Evolutionary conservation across 1,140 invertebrate species (phyloP).

Genomic region (Drosophila tsacasi): DNA sequence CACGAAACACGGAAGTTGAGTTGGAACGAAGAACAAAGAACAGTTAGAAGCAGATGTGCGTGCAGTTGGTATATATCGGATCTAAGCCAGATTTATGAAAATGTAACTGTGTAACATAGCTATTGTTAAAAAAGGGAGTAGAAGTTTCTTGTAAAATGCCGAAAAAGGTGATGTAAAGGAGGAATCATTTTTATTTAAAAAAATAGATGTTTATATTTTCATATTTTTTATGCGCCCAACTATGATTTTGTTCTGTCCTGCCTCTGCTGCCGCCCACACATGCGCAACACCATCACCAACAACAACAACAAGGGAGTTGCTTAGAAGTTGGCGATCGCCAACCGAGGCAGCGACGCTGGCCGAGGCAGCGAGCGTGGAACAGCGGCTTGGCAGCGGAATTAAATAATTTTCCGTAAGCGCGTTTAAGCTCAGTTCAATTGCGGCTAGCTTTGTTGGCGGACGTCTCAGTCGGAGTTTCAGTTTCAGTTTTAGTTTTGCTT

Average conservation of each 20-base stretch:
- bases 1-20: slow-evolving; percentile 13
- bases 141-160: background rate
- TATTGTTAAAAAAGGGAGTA: background rate
- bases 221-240: background rate
- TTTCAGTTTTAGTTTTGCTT: slow-evolving; percentile 23
- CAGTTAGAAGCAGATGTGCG: slow-evolving; percentile 27
- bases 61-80: background rate
- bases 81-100: background rate
- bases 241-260: too few relatives aligned
- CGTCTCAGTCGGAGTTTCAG: slow-evolving; percentile 32
- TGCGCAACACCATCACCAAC: slow-evolving; percentile 1
- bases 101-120: background rate
- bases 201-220: background rate
- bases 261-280: slow-evolving; percentile 23
- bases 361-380: slow-evolving; percentile 17
- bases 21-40: slow-evolving; percentile 6
- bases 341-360: slow-evolving; percentile 21
- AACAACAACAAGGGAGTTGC: slow-evolving; percentile 26
- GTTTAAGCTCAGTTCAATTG: slow-evolving; percentile 82
- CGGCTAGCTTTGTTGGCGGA: slow-evolving; percentile 71
- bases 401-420: slow-evolving; percentile 81
- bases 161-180: background rate
- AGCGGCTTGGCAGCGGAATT: slow-evolving; percentile 62
- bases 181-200: too few relatives aligned
- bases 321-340: slow-evolving; percentile 49